Base-by-base conservation (phyloP, 2,888 invertebrate species). In the Diarsia mendica region DNA sequence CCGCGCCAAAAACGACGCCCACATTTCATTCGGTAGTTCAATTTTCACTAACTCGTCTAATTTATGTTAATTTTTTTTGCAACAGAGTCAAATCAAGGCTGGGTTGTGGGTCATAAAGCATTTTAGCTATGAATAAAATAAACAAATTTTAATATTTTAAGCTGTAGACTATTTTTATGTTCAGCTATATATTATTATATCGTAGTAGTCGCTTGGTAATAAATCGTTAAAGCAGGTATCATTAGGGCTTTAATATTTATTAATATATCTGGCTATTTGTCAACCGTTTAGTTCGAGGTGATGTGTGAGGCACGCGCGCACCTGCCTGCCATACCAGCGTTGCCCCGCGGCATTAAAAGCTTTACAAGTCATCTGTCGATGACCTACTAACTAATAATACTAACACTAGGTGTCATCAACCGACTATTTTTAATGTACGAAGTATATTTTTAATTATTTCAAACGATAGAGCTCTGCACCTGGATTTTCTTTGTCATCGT, bases 11-110 rank as follows among this genome's bases (percentile, higher is more conserved):
- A 80, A 65, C 63, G 20, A 81, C 89, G 85, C 91, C 90, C 83
- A 89, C 90, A 39, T 81, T 87, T 82, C 79, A 80, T 80, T 80
- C 75, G 60, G 75, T 84, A 87, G 84, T 85, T 72, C 55, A 69
- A 70, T 86, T 88, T 89, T 86, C 83, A 83, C 74, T 72, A 87
- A 79, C 79, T 82, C 77, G 79, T 71, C 71, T 84, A 83, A 86
- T 87, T 85, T 85, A 89, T 89, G 88, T 77, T 63, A 87, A 87
- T 86, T 89, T 89, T 88, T 88, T 89, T 90, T 89, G 90, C 90
- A 89, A 85, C 87, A 88, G 75, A 82, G 80, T 83, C 72, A 85
- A 82, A 83, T 87, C 89, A 91, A 91, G 91, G 90, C 72, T 86
- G 72, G 51, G 58, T 72, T 6, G 49, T 48, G 51, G 48, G 63